A percentile compares a stretch with the other conserved stretches of the same genome.
Conservation (phyloP, 2,113 vertebrate species). For the Antidorcas marsupialis region DNA sequence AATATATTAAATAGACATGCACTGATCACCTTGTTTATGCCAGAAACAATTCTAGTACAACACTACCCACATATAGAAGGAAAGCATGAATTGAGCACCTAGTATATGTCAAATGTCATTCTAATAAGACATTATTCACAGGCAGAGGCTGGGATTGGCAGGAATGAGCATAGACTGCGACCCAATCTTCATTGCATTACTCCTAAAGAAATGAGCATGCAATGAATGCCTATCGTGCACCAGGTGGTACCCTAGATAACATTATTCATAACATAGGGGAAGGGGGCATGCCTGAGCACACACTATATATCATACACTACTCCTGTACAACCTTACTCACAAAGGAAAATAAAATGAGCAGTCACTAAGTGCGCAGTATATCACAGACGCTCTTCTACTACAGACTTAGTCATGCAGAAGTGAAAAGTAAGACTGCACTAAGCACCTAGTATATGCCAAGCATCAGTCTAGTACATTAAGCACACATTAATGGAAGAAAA, state of each 20-base stretch:
- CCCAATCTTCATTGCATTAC: not conserved
- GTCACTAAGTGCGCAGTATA: not conserved
- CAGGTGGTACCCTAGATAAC: not conserved
- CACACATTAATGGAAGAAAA: not conserved
- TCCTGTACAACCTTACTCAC: not conserved
- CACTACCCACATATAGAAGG: not conserved
- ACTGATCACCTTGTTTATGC: no score
- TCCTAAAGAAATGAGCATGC: not conserved
- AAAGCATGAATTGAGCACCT: not conserved
- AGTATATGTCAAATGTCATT: not conserved
- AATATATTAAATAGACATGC: not conserved
- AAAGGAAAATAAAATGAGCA: not conserved
- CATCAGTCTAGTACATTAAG: not conserved
- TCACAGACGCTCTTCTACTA: not conserved
- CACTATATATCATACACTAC: not conserved
- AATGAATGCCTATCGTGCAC: not conserved
- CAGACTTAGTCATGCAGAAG: not conserved
- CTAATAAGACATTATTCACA: not conserved
- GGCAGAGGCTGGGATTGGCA: not conserved
- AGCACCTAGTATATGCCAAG: not conserved
- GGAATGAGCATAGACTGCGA: not conserved
- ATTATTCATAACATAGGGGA: not conserved
- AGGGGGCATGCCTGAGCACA: not conserved
- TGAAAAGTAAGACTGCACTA: not conserved
- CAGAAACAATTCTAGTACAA: not conserved